Conservation (phyloP, 2,797 vertebrate genomes). For the Platalea minor region DNA sequence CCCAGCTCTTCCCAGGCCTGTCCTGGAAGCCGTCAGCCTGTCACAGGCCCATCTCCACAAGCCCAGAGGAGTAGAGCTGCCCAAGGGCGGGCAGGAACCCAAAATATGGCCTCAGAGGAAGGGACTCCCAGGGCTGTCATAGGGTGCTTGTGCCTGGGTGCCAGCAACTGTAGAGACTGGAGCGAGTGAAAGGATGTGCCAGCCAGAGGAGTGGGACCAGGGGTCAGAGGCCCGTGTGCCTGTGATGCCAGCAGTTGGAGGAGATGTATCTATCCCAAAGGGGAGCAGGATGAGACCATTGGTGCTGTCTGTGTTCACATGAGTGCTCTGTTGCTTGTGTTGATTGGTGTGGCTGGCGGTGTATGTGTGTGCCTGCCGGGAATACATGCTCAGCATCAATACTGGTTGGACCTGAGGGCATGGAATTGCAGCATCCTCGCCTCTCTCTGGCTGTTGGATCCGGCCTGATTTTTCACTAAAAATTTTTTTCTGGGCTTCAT, state of each 20-base stretch:
- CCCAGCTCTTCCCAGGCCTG: neutral
- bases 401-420: neutral
- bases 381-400: fast-evolving
- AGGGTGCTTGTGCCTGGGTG: neutral
- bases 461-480: neutral
- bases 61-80: neutral
- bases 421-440: neutral
- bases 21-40: neutral
- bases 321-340: neutral
- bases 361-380: neutral
- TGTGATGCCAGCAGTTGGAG: neutral
- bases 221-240: neutral
- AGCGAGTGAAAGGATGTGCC: neutral
- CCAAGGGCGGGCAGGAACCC: neutral
- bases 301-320: neutral
- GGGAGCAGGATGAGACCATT: neutral
- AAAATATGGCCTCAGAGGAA: neutral
- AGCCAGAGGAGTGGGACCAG: no score
- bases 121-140: neutral
- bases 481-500: neutral
- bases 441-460: neutral
- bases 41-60: neutral
- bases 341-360: neutral
- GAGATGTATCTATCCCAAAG: neutral
- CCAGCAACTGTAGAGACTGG: fast-evolving